phyloP scores from a whole-genome alignment of 2,888 invertebrate species.

The Eupeodes latifasciatus region DNA sequence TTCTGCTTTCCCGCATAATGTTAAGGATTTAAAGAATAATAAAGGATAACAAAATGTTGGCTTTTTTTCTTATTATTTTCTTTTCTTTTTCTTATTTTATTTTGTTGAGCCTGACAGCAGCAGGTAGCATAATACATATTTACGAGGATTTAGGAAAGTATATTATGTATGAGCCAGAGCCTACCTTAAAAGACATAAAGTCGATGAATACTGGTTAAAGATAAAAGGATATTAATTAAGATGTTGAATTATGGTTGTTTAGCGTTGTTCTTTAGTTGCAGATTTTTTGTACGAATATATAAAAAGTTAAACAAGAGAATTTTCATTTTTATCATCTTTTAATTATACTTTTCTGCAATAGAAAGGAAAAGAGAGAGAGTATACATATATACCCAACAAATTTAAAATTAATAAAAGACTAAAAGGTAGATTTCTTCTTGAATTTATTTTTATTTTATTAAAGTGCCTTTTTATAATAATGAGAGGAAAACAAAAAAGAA shows the following conservation, averaged over 20 bases:
- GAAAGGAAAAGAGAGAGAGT: neutral
- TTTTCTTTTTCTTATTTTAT: neutral
- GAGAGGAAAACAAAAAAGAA: neutral
- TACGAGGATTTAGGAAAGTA: neutral
- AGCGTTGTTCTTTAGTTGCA: neutral
- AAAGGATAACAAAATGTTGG: conserved; percentile 5
- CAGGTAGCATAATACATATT: neutral
- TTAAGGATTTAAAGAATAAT: conserved; percentile 10
- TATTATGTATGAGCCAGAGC: neutral
- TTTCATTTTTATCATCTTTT: conserved; percentile 60
- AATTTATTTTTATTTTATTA: neutral
- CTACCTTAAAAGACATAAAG: neutral
- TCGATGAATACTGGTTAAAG: neutral
- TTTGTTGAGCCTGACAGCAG: conserved; percentile 12
- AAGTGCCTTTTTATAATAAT: neutral
- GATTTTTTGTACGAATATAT: neutral
- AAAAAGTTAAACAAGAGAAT: neutral
- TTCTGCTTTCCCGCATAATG: neutral
- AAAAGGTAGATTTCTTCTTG: too few relatives aligned
- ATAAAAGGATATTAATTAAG: conserved; percentile 34
- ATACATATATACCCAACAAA: conserved; percentile 3
- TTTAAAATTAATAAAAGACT: conserved; percentile 47
- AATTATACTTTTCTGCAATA: conserved; percentile 53
- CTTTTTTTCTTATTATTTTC: too few relatives aligned
- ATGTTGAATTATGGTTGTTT: conserved; percentile 11